Evolutionary conservation across 2,888 invertebrate species (phyloP).

Genomic region (Lypha dubia): DNA sequence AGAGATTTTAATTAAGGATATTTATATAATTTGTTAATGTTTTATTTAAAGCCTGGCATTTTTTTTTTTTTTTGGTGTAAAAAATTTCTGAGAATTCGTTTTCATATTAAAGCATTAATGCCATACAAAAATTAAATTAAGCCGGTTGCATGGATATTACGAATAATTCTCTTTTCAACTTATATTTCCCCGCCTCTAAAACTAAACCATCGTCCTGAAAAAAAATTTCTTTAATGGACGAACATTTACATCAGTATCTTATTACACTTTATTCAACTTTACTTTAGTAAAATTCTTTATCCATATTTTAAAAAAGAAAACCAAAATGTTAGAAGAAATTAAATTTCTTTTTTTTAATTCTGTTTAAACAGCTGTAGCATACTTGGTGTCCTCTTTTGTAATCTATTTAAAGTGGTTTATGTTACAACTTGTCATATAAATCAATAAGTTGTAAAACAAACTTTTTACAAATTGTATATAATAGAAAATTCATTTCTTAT

Average conservation of each 20-base stretch:
- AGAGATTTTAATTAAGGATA: no score
- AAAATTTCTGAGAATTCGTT: no score
- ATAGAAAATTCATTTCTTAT: no score
- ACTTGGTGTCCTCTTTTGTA: not conserved
- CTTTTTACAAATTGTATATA: not conserved
- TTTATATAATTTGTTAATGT: not conserved
- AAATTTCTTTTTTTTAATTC: not conserved
- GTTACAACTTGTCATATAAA: not conserved
- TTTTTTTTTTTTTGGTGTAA: no score
- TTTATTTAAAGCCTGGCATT: no score
- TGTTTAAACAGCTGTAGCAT: constrained; percentile 3
- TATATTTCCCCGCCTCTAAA: not conserved
- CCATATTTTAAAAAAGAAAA: not conserved
- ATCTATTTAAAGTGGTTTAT: not conserved
- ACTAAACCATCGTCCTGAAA: not conserved
- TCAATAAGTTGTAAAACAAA: constrained; percentile 17
- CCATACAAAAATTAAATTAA: not conserved
- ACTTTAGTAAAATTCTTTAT: no score
- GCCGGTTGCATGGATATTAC: not conserved
- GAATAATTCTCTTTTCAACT: not conserved
- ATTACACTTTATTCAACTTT: no score
- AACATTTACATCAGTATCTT: not conserved
- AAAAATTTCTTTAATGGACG: not conserved
- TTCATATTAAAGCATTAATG: no score
- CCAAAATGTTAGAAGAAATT: not conserved